Evolutionary conservation across 1,140 invertebrate genomes (phyloP).

Genomic region (Drosophila orosa): DNA sequence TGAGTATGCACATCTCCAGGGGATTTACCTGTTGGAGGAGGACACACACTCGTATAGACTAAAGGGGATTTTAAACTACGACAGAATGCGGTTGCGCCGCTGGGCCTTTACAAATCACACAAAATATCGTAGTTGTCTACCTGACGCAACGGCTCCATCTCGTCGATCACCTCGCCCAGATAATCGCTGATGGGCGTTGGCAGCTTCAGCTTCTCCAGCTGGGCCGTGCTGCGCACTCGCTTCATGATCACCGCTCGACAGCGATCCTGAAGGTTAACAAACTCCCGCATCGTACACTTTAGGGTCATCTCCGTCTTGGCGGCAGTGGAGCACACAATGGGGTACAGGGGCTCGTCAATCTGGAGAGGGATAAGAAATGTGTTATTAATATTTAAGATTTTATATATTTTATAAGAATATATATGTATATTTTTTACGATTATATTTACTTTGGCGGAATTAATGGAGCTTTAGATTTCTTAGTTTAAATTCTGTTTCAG

Average conservation of each 20-base stretch:
- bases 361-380: constrained; percentile 10
- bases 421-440: not conserved
- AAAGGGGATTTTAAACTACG: constrained; percentile 14
- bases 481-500: not conserved
- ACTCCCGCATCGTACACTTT: constrained; percentile 86
- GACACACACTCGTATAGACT: constrained; percentile 49
- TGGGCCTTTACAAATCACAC: constrained; percentile 71
- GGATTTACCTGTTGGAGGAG: constrained; percentile 51
- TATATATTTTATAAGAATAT: not conserved
- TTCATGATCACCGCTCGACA: constrained; percentile 86
- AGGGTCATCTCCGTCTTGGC: constrained; percentile 91
- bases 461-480: not conserved
- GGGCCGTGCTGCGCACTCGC: constrained; percentile 76
- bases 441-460: not conserved
- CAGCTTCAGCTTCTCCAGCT: constrained; percentile 85
- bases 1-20: constrained; percentile 51
- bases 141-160: constrained; percentile 69
- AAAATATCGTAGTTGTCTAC: constrained; percentile 83
- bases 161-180: constrained; percentile 84
- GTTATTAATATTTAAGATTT: not conserved
- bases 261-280: constrained; percentile 88
- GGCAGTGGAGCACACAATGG: constrained; percentile 90
- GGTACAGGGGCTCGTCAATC: constrained; percentile 87
- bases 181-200: constrained; percentile 85
- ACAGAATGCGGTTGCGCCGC: not conserved